phyloP scores from a whole-genome alignment of 2,113 vertebrate genomes.

The Hiodon tergisus region DNA sequence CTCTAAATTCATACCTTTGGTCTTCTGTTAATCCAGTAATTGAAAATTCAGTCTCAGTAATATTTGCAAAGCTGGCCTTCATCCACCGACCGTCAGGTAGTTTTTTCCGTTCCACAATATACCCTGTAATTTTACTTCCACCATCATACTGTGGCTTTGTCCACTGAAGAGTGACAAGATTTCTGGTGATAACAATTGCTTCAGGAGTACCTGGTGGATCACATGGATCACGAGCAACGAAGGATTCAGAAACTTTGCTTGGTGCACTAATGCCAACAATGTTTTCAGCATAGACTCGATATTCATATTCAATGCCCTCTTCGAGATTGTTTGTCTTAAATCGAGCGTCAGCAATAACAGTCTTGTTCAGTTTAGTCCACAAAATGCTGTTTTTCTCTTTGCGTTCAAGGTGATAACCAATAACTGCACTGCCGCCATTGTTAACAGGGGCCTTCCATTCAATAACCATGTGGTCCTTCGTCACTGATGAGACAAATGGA shows the following conservation, averaged over 20 bases:
- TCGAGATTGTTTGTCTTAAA: slow-evolving; percentile 88
- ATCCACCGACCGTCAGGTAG: slow-evolving; percentile 97
- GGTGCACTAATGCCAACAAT: slow-evolving; percentile 88
- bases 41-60: slow-evolving; percentile 85
- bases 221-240: slow-evolving; percentile 87
- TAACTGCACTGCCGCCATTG: slow-evolving; percentile 85
- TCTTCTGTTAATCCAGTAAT: slow-evolving; percentile 91
- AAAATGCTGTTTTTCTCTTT: slow-evolving; percentile 98
- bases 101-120: slow-evolving; percentile 90
- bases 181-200: slow-evolving; percentile 85
- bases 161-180: slow-evolving; percentile 85
- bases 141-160: slow-evolving; percentile 86
- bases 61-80: slow-evolving; percentile 94
- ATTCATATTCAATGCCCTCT: slow-evolving; percentile 96
- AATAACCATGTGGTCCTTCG: slow-evolving; percentile 88
- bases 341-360: slow-evolving; percentile 83
- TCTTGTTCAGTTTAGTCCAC: slow-evolving; percentile 95
- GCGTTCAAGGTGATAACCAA: slow-evolving; percentile 92
- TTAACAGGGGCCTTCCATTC: slow-evolving; percentile 94
- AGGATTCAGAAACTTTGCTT: slow-evolving; percentile 93
- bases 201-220: slow-evolving; percentile 88
- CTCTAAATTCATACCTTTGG: slow-evolving; percentile 90
- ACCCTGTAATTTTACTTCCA: slow-evolving; percentile 89
- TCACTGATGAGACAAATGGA: slow-evolving; percentile 76
- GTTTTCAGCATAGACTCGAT: slow-evolving; percentile 91